Conservation (phyloP, 2,888 invertebrate genomes). For the Spilarctia lutea region DNA sequence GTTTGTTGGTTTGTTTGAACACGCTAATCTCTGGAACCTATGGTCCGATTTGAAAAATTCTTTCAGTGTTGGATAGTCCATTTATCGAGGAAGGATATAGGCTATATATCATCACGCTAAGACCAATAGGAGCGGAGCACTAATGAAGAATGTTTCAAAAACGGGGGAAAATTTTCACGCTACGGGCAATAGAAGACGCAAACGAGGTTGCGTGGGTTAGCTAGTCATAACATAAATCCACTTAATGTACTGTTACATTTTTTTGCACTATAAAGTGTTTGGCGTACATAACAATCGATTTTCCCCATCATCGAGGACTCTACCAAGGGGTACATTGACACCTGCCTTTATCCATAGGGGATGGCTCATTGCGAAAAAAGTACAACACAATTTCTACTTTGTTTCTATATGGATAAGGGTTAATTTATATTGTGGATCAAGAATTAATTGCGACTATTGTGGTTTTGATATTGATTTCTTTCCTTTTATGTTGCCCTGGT, state of each 20-base stretch:
- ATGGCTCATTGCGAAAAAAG: constrained; percentile 19
- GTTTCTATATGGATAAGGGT: neutral
- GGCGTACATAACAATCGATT: constrained; percentile 30
- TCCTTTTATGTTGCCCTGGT: constrained; percentile 9
- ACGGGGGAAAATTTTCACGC: too few species aligned
- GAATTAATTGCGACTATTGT: constrained; percentile 17
- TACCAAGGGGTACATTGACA: constrained; percentile 35
- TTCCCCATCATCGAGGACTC: constrained; percentile 27
- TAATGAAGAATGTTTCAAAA: too few species aligned
- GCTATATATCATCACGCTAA: too few species aligned
- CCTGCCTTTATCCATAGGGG: constrained; percentile 44
- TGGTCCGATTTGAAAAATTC: too few species aligned
- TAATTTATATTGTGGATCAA: neutral
- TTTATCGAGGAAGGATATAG: too few species aligned
- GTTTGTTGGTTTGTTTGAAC: too few species aligned
- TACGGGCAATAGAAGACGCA: too few species aligned
- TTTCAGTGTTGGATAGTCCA: too few species aligned
- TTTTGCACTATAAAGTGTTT: constrained; percentile 40
- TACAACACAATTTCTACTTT: neutral
- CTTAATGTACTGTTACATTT: constrained; percentile 8
- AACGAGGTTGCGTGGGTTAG: too few species aligned
- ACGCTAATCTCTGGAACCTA: too few species aligned
- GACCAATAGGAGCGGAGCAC: too few species aligned
- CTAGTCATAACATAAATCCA: neutral
- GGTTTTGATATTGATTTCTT: constrained; percentile 35